These are phyloP conservation scores for Aelia acuminata DNA, from an alignment of 2,888 invertebrate genomes.

Conservation along the genomic window DNA sequence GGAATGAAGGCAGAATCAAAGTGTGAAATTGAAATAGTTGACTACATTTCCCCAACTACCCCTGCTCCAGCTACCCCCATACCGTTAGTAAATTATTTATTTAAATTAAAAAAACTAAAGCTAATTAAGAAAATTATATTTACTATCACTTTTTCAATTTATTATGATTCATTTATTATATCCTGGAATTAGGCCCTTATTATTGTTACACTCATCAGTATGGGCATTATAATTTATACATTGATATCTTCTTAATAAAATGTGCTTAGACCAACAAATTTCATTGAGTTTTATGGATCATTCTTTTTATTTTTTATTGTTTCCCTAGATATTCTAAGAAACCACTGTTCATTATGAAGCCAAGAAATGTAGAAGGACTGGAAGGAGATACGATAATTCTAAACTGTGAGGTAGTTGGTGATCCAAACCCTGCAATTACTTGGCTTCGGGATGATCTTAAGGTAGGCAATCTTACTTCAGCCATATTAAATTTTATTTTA, in stretches of 20 bases:
- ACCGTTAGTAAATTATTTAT: constrained; percentile 45
- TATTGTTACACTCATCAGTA: neutral
- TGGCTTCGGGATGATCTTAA: constrained; percentile 91
- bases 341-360: constrained; percentile 87
- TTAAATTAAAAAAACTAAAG: neutral
- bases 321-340: constrained; percentile 81
- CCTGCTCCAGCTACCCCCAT: constrained; percentile 65
- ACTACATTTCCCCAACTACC: constrained; percentile 61
- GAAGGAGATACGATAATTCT: constrained; percentile 91
- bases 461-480: constrained; percentile 72
- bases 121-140: neutral
- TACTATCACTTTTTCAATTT: neutral
- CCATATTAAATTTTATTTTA: neutral
- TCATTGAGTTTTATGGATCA: neutral
- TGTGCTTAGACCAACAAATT: neutral
- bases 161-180: neutral
- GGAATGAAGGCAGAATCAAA: constrained; percentile 73
- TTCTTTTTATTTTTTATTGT: neutral
- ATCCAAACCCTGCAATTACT: constrained; percentile 88
- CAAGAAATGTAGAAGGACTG: constrained; percentile 83
- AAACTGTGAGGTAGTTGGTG: constrained; percentile 88
- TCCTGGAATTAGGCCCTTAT: neutral
- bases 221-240: neutral
- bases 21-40: constrained; percentile 73
- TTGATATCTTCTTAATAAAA: neutral